Conservation (phyloP, 1,140 invertebrate genomes). For the Ceratitis capitata region DNA sequence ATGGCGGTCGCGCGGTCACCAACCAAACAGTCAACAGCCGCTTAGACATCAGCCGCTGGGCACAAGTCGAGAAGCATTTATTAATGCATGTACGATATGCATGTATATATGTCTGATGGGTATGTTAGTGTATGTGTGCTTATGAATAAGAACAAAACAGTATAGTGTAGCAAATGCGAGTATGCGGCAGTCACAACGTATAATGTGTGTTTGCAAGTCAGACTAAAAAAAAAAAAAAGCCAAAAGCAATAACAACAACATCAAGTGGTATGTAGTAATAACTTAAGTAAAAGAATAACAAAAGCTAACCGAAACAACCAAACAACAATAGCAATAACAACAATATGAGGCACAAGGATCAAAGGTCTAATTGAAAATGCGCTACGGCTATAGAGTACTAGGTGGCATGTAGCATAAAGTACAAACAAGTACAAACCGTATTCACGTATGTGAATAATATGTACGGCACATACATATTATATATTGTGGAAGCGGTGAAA, state of each 20-base stretch:
- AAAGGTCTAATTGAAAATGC: conserved; percentile 64
- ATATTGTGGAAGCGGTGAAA: too few relatives aligned
- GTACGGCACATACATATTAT: too few relatives aligned
- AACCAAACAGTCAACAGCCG: conserved; percentile 7
- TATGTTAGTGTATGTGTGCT: neutral
- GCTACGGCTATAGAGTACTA: conserved; percentile 43
- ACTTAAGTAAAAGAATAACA: conserved; percentile 32
- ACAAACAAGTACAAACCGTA: neutral
- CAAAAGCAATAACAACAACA: conserved; percentile 48
- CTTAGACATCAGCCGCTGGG: neutral
- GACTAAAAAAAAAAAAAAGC: neutral
- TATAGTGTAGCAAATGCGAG: conserved; percentile 25
- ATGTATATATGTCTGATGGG: too few relatives aligned
- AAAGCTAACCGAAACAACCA: conserved; percentile 25
- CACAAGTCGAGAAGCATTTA: neutral
- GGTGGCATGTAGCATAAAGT: conserved; percentile 35
- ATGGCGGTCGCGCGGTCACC: conserved; percentile 31
- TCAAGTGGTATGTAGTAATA: conserved; percentile 39
- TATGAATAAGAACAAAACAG: neutral
- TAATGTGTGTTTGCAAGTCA: neutral
- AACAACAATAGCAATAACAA: neutral
- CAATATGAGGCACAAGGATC: conserved; percentile 47
- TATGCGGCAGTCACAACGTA: neutral
- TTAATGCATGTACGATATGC: neutral
- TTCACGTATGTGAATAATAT: neutral